phyloP scores from a whole-genome alignment of 2,113 vertebrate genomes.

The Catharus minimus region DNA sequence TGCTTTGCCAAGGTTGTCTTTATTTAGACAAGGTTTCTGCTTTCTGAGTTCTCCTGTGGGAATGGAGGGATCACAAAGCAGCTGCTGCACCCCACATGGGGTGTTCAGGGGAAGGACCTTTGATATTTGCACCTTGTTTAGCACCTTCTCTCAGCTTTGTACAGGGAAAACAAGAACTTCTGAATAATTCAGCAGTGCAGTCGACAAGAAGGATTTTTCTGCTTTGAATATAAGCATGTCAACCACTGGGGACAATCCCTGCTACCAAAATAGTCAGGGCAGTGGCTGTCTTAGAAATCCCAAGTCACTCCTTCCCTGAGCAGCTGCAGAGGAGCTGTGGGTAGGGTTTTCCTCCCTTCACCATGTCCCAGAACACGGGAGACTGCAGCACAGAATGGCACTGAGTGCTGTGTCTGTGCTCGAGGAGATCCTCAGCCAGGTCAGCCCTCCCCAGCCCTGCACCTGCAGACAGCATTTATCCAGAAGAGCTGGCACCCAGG shows the following conservation, averaged over 20 bases:
- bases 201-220: background rate
- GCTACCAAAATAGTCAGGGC: background rate
- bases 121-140: background rate
- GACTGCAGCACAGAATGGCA: rapidly evolving
- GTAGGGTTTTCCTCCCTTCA: background rate
- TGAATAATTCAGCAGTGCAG: background rate
- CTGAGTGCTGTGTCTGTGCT: background rate
- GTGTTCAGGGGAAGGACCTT: background rate
- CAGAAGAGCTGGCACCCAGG: background rate
- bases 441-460: background rate
- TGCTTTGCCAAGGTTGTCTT: conserved; percentile 52
- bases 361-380: rapidly evolving
- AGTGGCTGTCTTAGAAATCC: background rate
- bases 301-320: background rate
- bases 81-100: background rate
- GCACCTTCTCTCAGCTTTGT: background rate
- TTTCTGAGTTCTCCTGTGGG: background rate
- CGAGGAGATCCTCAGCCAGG: no score
- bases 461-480: background rate
- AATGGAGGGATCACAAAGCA: background rate
- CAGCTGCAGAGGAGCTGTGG: background rate
- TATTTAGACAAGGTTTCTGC: conserved; percentile 51
- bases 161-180: background rate
- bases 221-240: background rate
- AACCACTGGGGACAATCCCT: background rate